phyloP scores from a whole-genome alignment of 2,888 invertebrate genomes.

The Protula sp. region DNA sequence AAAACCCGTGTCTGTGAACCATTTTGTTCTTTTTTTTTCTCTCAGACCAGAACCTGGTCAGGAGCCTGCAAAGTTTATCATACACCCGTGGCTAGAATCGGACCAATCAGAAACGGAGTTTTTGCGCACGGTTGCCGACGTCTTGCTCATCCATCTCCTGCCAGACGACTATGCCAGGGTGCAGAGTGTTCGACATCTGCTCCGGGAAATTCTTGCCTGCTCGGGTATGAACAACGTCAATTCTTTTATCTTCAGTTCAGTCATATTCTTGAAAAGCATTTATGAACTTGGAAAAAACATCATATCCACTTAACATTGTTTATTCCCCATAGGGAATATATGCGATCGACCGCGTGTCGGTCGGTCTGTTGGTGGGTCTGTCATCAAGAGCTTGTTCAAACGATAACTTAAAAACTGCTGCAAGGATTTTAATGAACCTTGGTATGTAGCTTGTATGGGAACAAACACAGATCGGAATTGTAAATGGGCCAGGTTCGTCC shows the following conservation, averaged over 20 bases:
- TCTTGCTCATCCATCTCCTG: constrained; percentile 73
- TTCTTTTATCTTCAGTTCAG: not conserved
- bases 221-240: constrained; percentile 63
- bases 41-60: not conserved
- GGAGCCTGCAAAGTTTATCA: constrained; percentile 2
- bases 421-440: no score
- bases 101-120: constrained; percentile 74
- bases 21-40: not conserved
- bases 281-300: no score
- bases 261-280: not conserved
- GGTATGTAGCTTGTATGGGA: no score
- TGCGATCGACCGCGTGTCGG: no score
- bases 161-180: constrained; percentile 75
- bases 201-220: constrained; percentile 77
- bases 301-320: no score
- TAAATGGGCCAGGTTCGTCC: no score
- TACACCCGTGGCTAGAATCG: constrained; percentile 66
- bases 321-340: no score
- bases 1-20: no score
- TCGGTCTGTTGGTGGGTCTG: no score
- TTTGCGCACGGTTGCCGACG: constrained; percentile 74
- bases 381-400: no score
- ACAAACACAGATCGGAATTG: no score
- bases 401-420: no score
- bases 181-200: constrained; percentile 68